Evolutionary conservation across 1,140 invertebrate species (phyloP), one percentile per base, ranked within the genome.

Genomic region (Drosophila yakuba): DNA sequence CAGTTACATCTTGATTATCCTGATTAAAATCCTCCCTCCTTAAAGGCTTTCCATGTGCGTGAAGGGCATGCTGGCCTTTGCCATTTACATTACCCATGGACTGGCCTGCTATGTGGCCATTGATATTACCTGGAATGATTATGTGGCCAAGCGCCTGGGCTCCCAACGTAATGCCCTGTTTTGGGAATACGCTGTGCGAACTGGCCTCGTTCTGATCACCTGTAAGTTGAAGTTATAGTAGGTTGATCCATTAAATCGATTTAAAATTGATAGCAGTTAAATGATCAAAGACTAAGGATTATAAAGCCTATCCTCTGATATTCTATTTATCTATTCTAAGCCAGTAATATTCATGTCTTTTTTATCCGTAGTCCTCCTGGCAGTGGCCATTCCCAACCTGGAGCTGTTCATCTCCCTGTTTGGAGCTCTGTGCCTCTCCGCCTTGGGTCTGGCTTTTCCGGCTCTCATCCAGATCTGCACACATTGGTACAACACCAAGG

Each of bases 391-490:
- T 52, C 97, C 97, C 1, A 94, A 97, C 76, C 93, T 99, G 74
- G 97, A 98, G 50, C 93, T 98, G 4, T 96, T 98, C 92, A 98
- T 99, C 63, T 97, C 97, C 0, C 93, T 98, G 38, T 96, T 98
- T 79, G 98, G 98, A 28, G 97, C 98, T 0, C 93, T 98, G 1
- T 96, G 96, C 71, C 94, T 97, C 7, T 97, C 97, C 8, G 96
- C 96, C 0, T 93, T 98, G 23, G 97, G 97, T 0, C 93, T 98
- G 14, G 96, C 97, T 2, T 97, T 98, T 86, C 98, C 98, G 15
- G 97, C 97, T 1, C 93, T 98, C 44, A 97, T 98, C 71, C 94
- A 96, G 64, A 94, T 94, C 17, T 95, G 94, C 86, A 94, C 95
- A 0, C 94, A 94, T 74, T 96, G 95, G 95, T 94, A 95, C 83